These are phyloP conservation scores for Microtus ochrogaster DNA, from an alignment of 2,113 vertebrate species.

Conservation along the genomic window DNA sequence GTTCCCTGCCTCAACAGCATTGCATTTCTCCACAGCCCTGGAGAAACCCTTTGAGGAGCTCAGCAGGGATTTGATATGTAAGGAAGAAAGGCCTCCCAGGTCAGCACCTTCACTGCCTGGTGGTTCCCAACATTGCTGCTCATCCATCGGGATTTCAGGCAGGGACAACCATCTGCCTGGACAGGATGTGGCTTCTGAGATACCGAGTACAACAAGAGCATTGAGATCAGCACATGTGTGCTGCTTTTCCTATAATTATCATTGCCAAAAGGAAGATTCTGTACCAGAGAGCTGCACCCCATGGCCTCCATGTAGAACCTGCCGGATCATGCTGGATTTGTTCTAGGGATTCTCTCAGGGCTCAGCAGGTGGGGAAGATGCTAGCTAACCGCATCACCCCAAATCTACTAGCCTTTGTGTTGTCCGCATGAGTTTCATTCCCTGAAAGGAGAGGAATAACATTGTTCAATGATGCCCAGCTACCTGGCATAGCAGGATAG, in stretches of 20 bases:
- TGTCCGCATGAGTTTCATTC: slow-evolving; percentile 24
- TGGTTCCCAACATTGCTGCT: slow-evolving; percentile 93
- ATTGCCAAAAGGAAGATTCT: slow-evolving; percentile 93
- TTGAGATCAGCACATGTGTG: slow-evolving; percentile 86
- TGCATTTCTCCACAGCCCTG: slow-evolving; percentile 92
- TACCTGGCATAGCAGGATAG: background rate
- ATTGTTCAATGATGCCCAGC: background rate
- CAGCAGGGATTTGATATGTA: slow-evolving; percentile 94
- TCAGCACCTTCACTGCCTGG: slow-evolving; percentile 95
- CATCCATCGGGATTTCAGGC: slow-evolving; percentile 93
- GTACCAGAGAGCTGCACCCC: slow-evolving; percentile 84
- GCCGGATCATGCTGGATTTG: slow-evolving; percentile 14
- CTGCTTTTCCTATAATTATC: slow-evolving; percentile 58
- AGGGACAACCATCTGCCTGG: slow-evolving; percentile 94
- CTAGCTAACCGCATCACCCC: background rate
- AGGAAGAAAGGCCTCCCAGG: slow-evolving; percentile 92
- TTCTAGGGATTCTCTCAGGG: background rate
- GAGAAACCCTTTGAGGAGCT: slow-evolving; percentile 92
- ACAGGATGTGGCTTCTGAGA: slow-evolving; percentile 94
- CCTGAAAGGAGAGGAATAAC: slow-evolving; percentile 19
- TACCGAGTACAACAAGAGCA: slow-evolving; percentile 93
- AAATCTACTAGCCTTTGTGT: slow-evolving; percentile 11
- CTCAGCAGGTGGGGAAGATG: background rate
- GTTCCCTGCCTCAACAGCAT: slow-evolving; percentile 90
- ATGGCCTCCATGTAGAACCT: background rate